Conservation (phyloP, 2,888 invertebrate species). For the Scrobipalpa costella region DNA sequence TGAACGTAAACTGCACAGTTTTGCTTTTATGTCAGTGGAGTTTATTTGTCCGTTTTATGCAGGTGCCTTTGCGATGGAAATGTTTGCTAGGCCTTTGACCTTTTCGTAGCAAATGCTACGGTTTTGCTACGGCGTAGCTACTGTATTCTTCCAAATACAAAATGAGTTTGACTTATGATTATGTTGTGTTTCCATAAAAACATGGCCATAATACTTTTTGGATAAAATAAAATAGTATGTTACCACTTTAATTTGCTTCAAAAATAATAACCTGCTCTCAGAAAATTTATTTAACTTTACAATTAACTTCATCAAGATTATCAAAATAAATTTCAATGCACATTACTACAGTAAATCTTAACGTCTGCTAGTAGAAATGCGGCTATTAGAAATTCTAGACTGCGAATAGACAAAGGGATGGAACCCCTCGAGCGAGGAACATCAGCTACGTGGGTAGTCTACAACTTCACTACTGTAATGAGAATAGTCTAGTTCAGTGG, state of each 20-base stretch:
- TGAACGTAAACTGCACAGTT: not conserved
- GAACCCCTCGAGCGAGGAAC: not conserved
- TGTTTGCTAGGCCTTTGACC: not conserved
- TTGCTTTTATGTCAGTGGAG: not conserved
- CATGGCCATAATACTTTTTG: too few relatives aligned
- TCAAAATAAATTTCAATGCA: too few relatives aligned
- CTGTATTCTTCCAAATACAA: too few relatives aligned
- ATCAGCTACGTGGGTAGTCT: not conserved
- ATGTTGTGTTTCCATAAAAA: too few relatives aligned
- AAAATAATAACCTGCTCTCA: too few relatives aligned
- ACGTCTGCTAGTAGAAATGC: not conserved
- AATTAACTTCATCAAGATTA: too few relatives aligned
- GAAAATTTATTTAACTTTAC: too few relatives aligned
- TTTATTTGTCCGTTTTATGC: not conserved
- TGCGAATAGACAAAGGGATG: not conserved
- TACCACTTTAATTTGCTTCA: too few relatives aligned
- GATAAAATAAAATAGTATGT: too few relatives aligned
- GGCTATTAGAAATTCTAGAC: not conserved
- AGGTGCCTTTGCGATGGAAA: not conserved
- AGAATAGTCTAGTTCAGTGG: constrained; percentile 1
- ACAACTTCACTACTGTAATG: not conserved
- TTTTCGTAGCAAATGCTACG: not conserved
- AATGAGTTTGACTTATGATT: too few relatives aligned
- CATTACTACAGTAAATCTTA: too few relatives aligned
- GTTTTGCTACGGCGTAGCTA: not conserved